Base-by-base conservation (phyloP, 2,797 vertebrate species). In the Silurus aristotelis region DNA sequence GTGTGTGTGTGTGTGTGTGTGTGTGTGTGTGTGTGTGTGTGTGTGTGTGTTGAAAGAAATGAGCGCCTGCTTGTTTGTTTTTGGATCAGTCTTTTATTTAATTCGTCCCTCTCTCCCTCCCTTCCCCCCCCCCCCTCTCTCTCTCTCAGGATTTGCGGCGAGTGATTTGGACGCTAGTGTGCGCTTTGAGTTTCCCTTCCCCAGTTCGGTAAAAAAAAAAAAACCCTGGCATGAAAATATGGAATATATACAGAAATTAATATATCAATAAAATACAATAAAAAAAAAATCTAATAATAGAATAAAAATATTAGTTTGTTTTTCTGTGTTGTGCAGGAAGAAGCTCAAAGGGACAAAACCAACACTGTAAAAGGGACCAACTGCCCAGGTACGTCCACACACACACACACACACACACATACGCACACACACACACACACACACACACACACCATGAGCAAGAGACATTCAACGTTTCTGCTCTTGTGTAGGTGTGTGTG, bases 101-200 rank as follows among this genome's bases (percentile, higher is more conserved):
- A 52, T 52, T 58, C 1, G 3, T 58, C 38, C 13, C 5, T 22
- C 19, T 63, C 19, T n/a, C 20, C 19, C 61, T 63, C 6, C 8
- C 19, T 22, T 27, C 38, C 31, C 43, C 2, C 0, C 38, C 6
- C 22, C 38, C 20, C 19, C 15, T 56, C 52, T 56, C 22, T 31
- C 52, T 58, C 17, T 22, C 70, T 6, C 87, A 98, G 97, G 97
- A 66, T 91, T 96, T 76, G 95, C 96, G 6, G 83, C 96, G 9
- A 92, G 88, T 0, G 97, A 98, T 85, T 93, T 98, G 92, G 96
- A 98, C 83, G 92, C 96, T 73, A 97, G 96, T 9, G 96, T 98
- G 82, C 96, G 96, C 71, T 98, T 97, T 84, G 97, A 98, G 88
- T 97, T 98, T 92, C 96, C 96, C 8, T 97, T 97, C 79, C 97